These are phyloP conservation scores for Erannis defoliaria DNA, from an alignment of 2,888 invertebrate genomes.

Conservation along the genomic window DNA sequence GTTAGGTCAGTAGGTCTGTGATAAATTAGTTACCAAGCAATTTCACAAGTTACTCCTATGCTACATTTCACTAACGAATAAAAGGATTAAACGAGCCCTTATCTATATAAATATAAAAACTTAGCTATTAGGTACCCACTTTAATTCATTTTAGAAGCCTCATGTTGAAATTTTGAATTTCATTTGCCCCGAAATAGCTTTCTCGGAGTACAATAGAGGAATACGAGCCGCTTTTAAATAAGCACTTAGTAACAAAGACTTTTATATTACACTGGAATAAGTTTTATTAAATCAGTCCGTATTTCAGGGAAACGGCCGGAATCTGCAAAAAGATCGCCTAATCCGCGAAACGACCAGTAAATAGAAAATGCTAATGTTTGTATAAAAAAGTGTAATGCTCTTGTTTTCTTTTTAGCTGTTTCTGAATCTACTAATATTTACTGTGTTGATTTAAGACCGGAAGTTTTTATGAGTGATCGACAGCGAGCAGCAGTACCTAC, in stretches of 20 bases:
- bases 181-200: not conserved
- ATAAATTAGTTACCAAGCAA: no score
- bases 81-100: no score
- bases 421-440: conserved; percentile 12
- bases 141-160: no score
- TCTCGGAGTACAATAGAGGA: not conserved
- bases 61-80: no score
- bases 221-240: not conserved
- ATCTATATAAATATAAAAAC: no score
- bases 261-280: not conserved
- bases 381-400: conserved; percentile 25
- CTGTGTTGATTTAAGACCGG: conserved; percentile 4
- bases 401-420: conserved; percentile 7
- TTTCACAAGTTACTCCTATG: no score
- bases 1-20: no score
- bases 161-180: no score
- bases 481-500: not conserved
- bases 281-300: conserved; percentile 3
- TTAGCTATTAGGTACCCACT: no score
- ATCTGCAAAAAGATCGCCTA: conserved; percentile 14
- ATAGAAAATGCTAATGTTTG: conserved; percentile 26
- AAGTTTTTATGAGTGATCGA: conserved; percentile 1
- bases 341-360: conserved; percentile 8
- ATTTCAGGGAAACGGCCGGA: conserved; percentile 17
- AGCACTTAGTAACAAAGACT: not conserved